Evolutionary conservation across 1,140 invertebrate genomes (phyloP).

Genomic region (Riptortus pedestris): DNA sequence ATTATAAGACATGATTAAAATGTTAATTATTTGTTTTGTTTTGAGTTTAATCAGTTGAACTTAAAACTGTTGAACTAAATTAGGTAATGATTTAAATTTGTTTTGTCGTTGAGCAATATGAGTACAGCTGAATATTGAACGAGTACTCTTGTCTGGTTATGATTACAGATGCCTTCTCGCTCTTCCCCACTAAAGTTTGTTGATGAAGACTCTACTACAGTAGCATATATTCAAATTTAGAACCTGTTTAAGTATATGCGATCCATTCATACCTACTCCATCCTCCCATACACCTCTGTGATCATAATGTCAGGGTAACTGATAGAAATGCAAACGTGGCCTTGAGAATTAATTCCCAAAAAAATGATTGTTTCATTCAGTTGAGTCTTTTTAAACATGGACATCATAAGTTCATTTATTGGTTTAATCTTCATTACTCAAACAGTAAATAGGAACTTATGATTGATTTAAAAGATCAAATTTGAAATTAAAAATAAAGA

Average conservation of each 20-base stretch:
- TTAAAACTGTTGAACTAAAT: not conserved
- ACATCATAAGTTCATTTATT: no score
- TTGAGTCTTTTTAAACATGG: no score
- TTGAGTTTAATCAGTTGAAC: conserved; percentile 8
- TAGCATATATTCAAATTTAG: conserved; percentile 15
- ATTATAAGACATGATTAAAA: conserved; percentile 4
- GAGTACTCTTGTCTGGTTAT: conserved; percentile 25
- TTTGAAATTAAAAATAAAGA: no score
- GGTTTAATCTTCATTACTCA: no score
- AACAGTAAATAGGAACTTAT: no score
- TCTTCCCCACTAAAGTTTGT: conserved; percentile 7
- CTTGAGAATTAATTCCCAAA: no score
- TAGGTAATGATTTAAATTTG: not conserved
- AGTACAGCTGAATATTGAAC: not conserved
- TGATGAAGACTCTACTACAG: not conserved
- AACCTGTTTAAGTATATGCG: conserved; percentile 11
- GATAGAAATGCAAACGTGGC: no score
- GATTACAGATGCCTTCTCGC: conserved; percentile 24
- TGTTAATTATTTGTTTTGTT: conserved; percentile 14
- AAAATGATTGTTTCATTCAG: no score
- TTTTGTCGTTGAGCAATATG: not conserved
- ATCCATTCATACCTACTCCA: not conserved
- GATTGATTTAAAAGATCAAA: no score
- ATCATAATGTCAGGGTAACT: conserved; percentile 20
- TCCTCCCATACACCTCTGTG: conserved; percentile 6